phyloP scores from a whole-genome alignment of 2,888 invertebrate genomes.

The Eristalis pertinax region DNA sequence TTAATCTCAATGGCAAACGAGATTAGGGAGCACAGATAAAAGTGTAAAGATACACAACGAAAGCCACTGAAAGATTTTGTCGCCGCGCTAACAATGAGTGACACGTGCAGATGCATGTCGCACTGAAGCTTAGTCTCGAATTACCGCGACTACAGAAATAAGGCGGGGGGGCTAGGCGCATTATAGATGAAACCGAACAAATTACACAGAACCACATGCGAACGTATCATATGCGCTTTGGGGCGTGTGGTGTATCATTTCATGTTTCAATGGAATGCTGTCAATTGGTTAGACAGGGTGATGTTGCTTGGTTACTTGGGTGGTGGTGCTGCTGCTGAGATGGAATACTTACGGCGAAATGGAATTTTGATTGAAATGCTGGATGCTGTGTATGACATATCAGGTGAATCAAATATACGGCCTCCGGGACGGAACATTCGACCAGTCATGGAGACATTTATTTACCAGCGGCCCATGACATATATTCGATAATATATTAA shows the following conservation, averaged over 20 bases:
- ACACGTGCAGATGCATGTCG: constrained; percentile 42
- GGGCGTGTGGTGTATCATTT: constrained; percentile 6
- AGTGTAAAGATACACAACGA: background rate
- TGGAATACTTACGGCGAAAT: background rate
- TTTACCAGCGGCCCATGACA: too few species aligned
- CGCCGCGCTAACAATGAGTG: constrained; percentile 29
- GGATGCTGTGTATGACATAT: too few species aligned
- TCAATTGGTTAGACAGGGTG: constrained; percentile 44
- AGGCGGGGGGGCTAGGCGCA: background rate
- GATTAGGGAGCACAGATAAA: constrained; percentile 20
- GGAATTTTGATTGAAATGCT: too few species aligned
- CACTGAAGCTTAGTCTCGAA: background rate
- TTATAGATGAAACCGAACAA: background rate
- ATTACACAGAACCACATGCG: constrained; percentile 4
- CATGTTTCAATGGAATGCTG: constrained; percentile 30
- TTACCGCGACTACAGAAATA: background rate
- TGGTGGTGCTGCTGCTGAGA: background rate
- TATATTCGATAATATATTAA: too few species aligned
- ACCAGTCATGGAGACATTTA: too few species aligned
- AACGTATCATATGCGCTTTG: background rate
- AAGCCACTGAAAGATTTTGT: background rate
- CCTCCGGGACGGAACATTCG: too few species aligned
- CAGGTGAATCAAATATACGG: too few species aligned
- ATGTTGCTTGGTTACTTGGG: background rate
- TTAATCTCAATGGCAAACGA: constrained; percentile 45